Conservation (phyloP, 2,888 invertebrate species). For the Amiota communis region DNA sequence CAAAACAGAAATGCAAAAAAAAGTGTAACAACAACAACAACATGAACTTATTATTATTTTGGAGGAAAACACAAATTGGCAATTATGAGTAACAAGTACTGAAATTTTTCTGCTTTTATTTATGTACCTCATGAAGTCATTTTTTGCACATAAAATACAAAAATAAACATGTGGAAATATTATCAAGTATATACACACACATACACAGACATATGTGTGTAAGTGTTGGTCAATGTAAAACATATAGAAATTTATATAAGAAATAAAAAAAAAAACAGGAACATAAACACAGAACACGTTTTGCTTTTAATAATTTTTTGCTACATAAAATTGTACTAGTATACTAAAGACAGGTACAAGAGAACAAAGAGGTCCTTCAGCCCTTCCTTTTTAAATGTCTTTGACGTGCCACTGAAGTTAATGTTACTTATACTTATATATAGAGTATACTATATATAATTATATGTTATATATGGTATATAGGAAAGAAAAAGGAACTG, state of each 20-base stretch:
- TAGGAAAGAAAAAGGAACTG: neutral
- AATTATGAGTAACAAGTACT: slow-evolving; percentile 55
- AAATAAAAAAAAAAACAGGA: neutral
- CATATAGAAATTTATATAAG: neutral
- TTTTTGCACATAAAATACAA: slow-evolving; percentile 50
- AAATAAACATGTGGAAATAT: neutral
- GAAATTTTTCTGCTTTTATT: slow-evolving; percentile 53
- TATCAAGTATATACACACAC: neutral
- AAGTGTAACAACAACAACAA: neutral
- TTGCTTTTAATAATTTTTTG: slow-evolving; percentile 16
- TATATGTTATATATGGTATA: neutral
- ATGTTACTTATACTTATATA: slow-evolving; percentile 57
- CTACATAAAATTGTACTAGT: neutral
- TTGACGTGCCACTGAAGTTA: slow-evolving; percentile 53
- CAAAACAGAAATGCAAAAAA: slow-evolving; percentile 37
- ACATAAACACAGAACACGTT: slow-evolving; percentile 7
- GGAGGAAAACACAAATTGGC: slow-evolving; percentile 55
- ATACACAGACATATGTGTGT: neutral
- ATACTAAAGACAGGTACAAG: slow-evolving; percentile 13
- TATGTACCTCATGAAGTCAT: slow-evolving; percentile 51
- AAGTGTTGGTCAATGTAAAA: slow-evolving; percentile 22
- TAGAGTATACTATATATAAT: neutral
- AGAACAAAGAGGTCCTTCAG: neutral
- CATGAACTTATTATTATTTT: slow-evolving; percentile 5
- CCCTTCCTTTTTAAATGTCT: no score